These are phyloP conservation scores for Notamacropus eugenii DNA, from an alignment of 2,797 vertebrate species.

Conservation along the genomic window DNA sequence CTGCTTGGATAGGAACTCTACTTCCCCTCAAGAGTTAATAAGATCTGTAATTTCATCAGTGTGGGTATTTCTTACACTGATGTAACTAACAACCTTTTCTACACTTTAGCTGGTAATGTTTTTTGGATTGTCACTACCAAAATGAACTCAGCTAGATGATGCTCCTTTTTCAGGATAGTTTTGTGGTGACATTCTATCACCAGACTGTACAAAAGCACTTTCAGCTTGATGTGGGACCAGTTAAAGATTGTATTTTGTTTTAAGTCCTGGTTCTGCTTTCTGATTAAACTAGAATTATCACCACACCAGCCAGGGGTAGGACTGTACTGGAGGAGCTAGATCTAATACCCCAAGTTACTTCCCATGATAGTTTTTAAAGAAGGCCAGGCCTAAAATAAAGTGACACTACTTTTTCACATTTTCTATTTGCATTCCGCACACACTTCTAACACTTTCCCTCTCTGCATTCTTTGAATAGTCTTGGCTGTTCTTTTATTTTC, in stretches of 20 bases:
- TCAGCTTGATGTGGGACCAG: background rate
- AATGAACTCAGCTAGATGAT: background rate
- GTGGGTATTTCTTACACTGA: background rate
- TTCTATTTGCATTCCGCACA: background rate
- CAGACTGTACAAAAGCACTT: background rate
- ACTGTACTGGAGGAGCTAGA: background rate
- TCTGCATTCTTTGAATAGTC: slow-evolving; percentile 31
- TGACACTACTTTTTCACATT: background rate
- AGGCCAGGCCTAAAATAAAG: background rate
- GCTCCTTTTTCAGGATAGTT: background rate
- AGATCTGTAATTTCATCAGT: background rate
- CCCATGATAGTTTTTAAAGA: background rate
- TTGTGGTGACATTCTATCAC: background rate
- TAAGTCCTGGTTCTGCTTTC: background rate
- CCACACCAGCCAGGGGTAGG: background rate
- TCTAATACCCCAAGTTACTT: background rate
- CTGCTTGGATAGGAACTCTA: background rate
- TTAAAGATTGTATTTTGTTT: background rate
- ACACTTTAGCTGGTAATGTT: background rate
- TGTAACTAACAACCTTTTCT: background rate
- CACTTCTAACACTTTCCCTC: background rate
- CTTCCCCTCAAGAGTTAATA: background rate
- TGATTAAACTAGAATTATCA: background rate
- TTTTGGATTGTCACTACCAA: background rate
- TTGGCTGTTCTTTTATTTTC: slow-evolving; percentile 59